Base-by-base conservation (phyloP, 2,797 vertebrate genomes). In the Fistularia tabacaria region DNA sequence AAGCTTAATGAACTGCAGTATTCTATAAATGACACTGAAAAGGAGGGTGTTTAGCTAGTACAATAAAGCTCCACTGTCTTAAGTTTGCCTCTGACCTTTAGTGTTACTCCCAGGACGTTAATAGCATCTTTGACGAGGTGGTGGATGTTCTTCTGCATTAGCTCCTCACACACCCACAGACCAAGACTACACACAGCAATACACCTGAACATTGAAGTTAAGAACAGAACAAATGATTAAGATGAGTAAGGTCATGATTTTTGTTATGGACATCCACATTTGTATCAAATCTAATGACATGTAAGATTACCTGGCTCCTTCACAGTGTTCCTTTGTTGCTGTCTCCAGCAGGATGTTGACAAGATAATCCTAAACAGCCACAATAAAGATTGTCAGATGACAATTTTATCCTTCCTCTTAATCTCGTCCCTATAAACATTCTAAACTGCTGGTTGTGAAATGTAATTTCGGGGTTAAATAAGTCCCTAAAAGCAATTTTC, bases 161-260 rank as follows among this genome's bases (percentile, higher is more conserved):
- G 90, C 69, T 99, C 97, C 84, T 99, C 97, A 50, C 95, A 98
- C 56, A 98, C 92, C 97, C 96, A 99, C 40, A 99, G 70, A 7
- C 95, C 95, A 0, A 99, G 92, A 74, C 94, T 94, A 83, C 96
- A 98, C 61, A 99, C 87, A 36, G 97, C 94, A 48, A 99, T 90
- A 77, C 95, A 99, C 43, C 97, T 91, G 66, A 47, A 67, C 0
- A 49, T 10, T 25, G 8, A 3, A 14, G 46, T n/a, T 11, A 36
- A 10, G 1, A 36, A 56, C 10, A 51, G 45, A 11, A 44, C 6
- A 48, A 14, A 7, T 9, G 36, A 14, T 39, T 55, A 6, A 39
- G 10, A 46, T 6, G 8, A 6, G 25, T 25, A 25, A 25, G 25
- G 25, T 25, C 5, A 25, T 25, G 25, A 25, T 25, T 25, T 25